Evolutionary conservation across 2,797 vertebrate species (phyloP), one percentile per base, ranked within the genome.

Genomic region (Champsocephalus gunnari): DNA sequence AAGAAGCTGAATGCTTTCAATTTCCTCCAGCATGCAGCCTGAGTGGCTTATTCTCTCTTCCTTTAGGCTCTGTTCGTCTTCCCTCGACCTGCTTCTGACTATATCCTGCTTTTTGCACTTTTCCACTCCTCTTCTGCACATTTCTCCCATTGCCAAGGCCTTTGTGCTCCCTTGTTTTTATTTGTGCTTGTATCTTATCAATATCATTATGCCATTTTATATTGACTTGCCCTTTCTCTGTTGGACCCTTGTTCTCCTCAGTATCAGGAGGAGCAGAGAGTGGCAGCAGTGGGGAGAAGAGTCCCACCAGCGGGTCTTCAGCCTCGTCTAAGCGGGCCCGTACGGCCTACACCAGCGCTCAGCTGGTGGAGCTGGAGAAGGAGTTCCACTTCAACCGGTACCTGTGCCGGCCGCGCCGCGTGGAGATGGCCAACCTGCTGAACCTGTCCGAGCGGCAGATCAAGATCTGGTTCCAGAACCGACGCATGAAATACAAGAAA

Each of bases 401-500:
- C 94, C 94, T 99, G 92, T 99, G 98, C 93, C 89, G 98, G 71
- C 98, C 98, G 1, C 96, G 98, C 6, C 95, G 97, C 0, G 98
- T 99, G 87, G 98, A 99, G 91, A 99, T 99, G 98, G 98, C 98
- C 79, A 99, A 99, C 91, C 92, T 99, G 90, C 96, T 99, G 65
- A 98, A 98, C 90, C 96, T 99, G 83, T 99, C 97, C 5, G 98
- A 99, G 88, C 93, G 98, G 73, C 98, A 99, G 95, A 99, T 99
- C 93, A 99, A 99, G 93, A 99, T 99, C 91, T 99, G 98, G 98
- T 99, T 99, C 92, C 98, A 99, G 94, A 99, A 99, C 93, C 89
- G 97, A 24, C 94, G 98, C 81, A 99, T 99, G 98, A 99, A 99
- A 85, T 99, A 99, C 88, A 99, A 99, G 77, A 99, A 99, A 73